Conservation (phyloP, 2,888 invertebrate genomes). For the Pasiphila rectangulata region DNA sequence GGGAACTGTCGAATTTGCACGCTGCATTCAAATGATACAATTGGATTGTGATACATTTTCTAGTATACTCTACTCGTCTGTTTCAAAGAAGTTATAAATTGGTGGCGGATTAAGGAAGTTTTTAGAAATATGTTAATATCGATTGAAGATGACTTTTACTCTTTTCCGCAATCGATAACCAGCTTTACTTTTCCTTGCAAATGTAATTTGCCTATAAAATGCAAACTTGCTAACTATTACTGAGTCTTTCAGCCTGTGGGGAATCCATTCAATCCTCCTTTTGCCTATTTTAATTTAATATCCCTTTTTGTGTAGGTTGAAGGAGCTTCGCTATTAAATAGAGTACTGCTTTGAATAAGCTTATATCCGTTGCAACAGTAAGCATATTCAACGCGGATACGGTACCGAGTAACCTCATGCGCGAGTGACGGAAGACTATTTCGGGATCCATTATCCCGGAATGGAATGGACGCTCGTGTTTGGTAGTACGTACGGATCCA, state of each 20-base stretch:
- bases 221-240: no score
- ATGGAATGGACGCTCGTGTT: constrained; percentile 67
- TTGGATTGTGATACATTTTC: not conserved
- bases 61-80: not conserved
- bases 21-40: constrained; percentile 3
- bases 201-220: no score
- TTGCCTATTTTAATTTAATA: no score
- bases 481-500: constrained; percentile 36
- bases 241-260: no score
- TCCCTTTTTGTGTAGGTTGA: no score
- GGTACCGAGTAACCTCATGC: constrained; percentile 48
- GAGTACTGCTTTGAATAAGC: constrained; percentile 2
- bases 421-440: constrained; percentile 70
- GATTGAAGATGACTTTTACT: no score
- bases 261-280: no score
- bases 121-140: no score
- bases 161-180: no score
- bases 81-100: not conserved
- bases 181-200: no score
- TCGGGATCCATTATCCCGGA: constrained; percentile 73
- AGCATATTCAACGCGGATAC: constrained; percentile 33
- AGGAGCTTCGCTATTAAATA: no score
- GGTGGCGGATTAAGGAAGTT: no score
- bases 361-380: constrained; percentile 30
- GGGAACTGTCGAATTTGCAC: not conserved